These are phyloP conservation scores for Stegodyphus dumicola DNA, from an alignment of 1,140 invertebrate species.

Conservation along the genomic window DNA sequence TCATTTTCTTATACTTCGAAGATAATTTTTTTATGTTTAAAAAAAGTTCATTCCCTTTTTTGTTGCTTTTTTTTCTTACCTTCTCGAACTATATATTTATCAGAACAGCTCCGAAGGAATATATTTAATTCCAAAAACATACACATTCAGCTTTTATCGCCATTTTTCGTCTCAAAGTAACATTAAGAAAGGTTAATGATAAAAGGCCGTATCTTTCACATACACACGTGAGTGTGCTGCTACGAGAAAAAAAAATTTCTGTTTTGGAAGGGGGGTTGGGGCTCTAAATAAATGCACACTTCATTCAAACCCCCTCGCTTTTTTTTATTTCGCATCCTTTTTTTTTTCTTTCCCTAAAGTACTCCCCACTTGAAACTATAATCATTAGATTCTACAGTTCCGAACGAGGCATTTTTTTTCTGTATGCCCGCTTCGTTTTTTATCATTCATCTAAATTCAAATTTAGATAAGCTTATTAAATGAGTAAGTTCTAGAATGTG, in stretches of 20 bases:
- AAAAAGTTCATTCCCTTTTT: neutral
- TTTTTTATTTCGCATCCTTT: neutral
- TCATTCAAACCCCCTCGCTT: conserved; percentile 28
- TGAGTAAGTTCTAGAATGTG: conserved; percentile 24
- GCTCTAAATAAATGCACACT: conserved; percentile 53
- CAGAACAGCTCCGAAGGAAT: conserved; percentile 27
- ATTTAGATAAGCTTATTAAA: conserved; percentile 62
- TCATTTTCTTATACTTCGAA: conserved; percentile 5
- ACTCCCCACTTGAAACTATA: conserved; percentile 56
- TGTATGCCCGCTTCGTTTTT: conserved; percentile 12
- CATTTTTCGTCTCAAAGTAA: conserved; percentile 24
- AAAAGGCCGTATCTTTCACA: conserved; percentile 45
- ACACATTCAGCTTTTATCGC: conserved; percentile 37
- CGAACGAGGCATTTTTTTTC: conserved; percentile 28
- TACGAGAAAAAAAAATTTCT: neutral
- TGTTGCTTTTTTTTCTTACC: conserved; percentile 18
- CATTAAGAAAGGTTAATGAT: conserved; percentile 60
- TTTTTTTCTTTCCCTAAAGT: conserved; percentile 14
- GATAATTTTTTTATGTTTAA: no score
- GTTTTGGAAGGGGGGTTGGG: neutral
- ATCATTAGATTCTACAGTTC: conserved; percentile 61
- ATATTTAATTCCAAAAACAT: conserved; percentile 59
- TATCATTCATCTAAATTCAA: conserved; percentile 61
- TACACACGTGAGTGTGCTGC: conserved; percentile 20
- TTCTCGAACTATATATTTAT: conserved; percentile 34